Base-by-base conservation (phyloP, 2,888 invertebrate genomes). In the Drosophila greeni region DNA sequence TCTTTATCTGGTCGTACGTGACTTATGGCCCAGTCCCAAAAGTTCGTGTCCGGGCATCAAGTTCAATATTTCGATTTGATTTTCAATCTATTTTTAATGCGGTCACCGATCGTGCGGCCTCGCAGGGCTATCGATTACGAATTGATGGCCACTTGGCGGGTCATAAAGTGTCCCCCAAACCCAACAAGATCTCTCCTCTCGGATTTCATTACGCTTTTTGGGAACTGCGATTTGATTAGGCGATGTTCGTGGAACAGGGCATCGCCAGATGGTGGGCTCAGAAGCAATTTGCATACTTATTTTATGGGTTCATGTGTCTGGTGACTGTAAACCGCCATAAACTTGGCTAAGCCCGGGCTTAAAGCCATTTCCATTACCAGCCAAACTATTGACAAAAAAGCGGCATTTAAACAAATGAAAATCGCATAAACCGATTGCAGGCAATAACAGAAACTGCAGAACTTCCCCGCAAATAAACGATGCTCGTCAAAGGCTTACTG, bases 391-490 rank as follows among this genome's bases (percentile, higher is more conserved):
- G 59, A 48, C 53, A 54, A 62, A 56, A 62, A 68, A 72, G 18
- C 16, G 42, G 58, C 52, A 73, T 78, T 80, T 71, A 76, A 78
- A 76, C 68, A 70, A 75, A 72, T 72, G 72, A 73, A 81, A 72
- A 74, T 69, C 61, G 54, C 65, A 70, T 77, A 61, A 73, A 60
- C 62, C 71, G 61, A 64, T 74, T 74, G 75, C 64, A 29, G 66
- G 49, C 54, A 58, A 68, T 56, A 62, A 52, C 59, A 39, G 34
- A 43, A 40, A 60, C n/a, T 59, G 56, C 40, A 23, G 58, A 67
- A 75, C 55, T 43, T 48, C 31, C 59, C 61, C 53, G 61, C 73
- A 62, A 70, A 71, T 73, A 66, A 64, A 45, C 62, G 37, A 43
- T 33, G 49, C 59, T 70, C 52, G 77, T 70, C 66, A 77, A 76